phyloP scores from a whole-genome alignment of 1,140 invertebrate genomes.

The Apocrypta bakeri region DNA sequence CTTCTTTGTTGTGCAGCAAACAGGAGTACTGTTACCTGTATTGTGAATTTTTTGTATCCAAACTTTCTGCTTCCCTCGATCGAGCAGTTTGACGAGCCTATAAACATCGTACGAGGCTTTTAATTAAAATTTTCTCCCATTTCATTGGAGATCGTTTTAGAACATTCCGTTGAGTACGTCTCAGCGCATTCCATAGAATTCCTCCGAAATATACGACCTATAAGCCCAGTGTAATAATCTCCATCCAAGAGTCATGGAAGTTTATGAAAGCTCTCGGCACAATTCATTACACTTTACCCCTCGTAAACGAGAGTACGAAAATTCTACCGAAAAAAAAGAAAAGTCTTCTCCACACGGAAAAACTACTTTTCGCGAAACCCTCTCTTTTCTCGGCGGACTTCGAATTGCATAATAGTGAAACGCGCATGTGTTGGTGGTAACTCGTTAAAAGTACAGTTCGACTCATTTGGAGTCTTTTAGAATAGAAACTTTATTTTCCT shows the following conservation, averaged over 20 bases:
- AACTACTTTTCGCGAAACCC: background rate
- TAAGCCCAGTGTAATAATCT: background rate
- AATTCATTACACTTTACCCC: background rate
- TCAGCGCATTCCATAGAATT: background rate
- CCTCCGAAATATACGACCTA: background rate
- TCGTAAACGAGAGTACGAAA: background rate
- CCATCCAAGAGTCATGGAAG: background rate
- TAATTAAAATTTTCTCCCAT: constrained; percentile 3
- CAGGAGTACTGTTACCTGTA: no score
- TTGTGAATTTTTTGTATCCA: no score
- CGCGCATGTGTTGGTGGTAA: constrained; percentile 7
- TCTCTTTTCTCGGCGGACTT: background rate
- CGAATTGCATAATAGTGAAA: background rate
- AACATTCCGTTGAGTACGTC: background rate
- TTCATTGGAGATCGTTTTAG: background rate
- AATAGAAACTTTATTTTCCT: constrained; percentile 17
- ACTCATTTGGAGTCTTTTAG: constrained; percentile 56
- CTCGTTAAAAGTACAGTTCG: constrained; percentile 57
- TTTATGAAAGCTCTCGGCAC: background rate
- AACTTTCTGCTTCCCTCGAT: no score
- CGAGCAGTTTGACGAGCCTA: no score
- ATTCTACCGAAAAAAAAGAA: background rate
- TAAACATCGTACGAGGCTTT: background rate
- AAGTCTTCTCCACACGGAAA: background rate
- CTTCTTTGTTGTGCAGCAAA: background rate